Evolutionary conservation across 2,888 invertebrate genomes (phyloP).

Genomic region (Plutella xylostella): DNA sequence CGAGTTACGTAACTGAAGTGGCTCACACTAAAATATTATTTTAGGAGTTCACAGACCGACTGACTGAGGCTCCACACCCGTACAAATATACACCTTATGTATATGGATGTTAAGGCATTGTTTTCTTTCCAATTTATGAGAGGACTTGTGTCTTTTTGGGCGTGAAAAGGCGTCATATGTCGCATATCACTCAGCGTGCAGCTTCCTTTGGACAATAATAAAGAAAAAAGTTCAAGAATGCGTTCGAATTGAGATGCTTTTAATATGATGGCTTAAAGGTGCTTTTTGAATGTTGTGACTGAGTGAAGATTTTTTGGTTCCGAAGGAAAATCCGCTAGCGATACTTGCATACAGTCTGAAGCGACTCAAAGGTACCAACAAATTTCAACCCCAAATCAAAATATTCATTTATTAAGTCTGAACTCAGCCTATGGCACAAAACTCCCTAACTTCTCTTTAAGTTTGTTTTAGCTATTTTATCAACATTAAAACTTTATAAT

Average conservation of each 20-base stretch:
- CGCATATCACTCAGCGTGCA: conserved; percentile 62
- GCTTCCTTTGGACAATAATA: conserved; percentile 64
- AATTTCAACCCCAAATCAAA: too few relatives aligned
- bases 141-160: conserved; percentile 35
- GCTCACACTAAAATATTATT: conserved; percentile 64
- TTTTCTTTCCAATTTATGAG: conserved; percentile 32
- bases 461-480: too few relatives aligned
- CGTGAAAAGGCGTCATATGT: conserved; percentile 47
- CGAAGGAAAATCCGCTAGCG: too few relatives aligned
- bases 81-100: not conserved
- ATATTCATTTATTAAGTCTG: too few relatives aligned
- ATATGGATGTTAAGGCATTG: conserved; percentile 36
- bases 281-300: too few relatives aligned
- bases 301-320: too few relatives aligned
- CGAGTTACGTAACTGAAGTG: conserved; percentile 61
- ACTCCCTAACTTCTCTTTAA: too few relatives aligned
- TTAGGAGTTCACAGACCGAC: conserved; percentile 63
- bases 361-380: too few relatives aligned
- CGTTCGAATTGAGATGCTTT: conserved; percentile 8
- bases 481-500: too few relatives aligned
- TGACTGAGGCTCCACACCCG: conserved; percentile 20
- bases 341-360: too few relatives aligned
- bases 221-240: conserved; percentile 32
- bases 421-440: too few relatives aligned
- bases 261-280: too few relatives aligned